phyloP scores from a whole-genome alignment of 2,113 vertebrate genomes.

The Vombatus ursinus region DNA sequence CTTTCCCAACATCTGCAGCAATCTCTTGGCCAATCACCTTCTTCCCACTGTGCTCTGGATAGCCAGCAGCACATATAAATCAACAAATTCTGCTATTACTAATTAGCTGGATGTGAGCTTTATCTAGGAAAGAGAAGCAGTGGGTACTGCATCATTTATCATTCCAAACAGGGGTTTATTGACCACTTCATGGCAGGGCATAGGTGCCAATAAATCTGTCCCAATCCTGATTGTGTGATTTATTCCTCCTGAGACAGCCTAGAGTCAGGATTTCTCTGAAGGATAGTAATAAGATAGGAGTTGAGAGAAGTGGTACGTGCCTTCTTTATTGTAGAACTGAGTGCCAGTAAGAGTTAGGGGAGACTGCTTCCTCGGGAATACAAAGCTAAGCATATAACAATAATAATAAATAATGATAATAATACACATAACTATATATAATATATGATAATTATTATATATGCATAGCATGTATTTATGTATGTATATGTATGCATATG shows the following conservation, averaged over 20 bases:
- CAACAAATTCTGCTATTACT: not conserved
- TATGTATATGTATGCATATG: not conserved
- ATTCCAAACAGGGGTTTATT: not conserved
- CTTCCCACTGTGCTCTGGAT: not conserved
- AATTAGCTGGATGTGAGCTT: not conserved
- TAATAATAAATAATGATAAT: not conserved
- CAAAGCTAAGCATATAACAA: not conserved
- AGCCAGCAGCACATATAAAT: not conserved
- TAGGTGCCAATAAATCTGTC: not conserved
- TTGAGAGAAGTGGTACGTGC: not conserved
- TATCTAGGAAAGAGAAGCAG: not conserved
- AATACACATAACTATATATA: not conserved
- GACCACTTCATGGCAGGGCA: not conserved
- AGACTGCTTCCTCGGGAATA: not conserved
- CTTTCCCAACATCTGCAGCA: not conserved
- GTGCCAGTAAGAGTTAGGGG: not conserved
- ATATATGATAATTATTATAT: not conserved
- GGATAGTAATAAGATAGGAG: not conserved
- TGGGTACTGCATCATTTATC: not conserved
- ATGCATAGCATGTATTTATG: not conserved
- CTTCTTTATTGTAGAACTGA: not conserved
- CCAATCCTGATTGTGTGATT: not conserved
- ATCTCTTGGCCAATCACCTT: not conserved
- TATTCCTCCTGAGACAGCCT: not conserved
- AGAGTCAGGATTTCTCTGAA: not conserved